These are phyloP conservation scores for Acromyrmex heyeri DNA, from an alignment of 1,140 invertebrate genomes.

Conservation along the genomic window DNA sequence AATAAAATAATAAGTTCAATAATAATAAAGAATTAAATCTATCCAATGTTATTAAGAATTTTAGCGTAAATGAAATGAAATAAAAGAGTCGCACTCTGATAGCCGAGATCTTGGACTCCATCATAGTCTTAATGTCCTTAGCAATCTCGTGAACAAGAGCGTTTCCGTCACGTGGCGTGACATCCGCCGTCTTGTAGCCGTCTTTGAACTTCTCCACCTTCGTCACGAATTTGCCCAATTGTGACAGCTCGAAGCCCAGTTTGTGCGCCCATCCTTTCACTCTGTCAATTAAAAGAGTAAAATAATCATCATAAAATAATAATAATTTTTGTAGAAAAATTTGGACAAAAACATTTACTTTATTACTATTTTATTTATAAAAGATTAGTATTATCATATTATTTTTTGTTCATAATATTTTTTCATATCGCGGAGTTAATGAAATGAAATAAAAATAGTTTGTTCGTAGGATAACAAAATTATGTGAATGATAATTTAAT, in stretches of 20 bases:
- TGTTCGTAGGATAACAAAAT: neutral
- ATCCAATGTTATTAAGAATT: neutral
- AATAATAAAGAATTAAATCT: neutral
- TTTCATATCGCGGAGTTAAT: neutral
- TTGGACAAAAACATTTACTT: neutral
- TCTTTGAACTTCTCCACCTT: slow-evolving; percentile 91
- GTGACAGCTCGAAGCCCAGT: slow-evolving; percentile 90
- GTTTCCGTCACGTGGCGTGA: slow-evolving; percentile 90
- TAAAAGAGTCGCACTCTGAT: slow-evolving; percentile 88
- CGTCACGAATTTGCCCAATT: slow-evolving; percentile 91
- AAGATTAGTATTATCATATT: neutral
- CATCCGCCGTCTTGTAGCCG: slow-evolving; percentile 91
- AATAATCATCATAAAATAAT: neutral
- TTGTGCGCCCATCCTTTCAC: slow-evolving; percentile 91
- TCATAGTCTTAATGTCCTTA: slow-evolving; percentile 93
- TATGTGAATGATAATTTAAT: neutral
- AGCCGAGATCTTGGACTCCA: slow-evolving; percentile 94
- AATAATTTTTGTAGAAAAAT: neutral
- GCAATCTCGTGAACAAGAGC: slow-evolving; percentile 92
- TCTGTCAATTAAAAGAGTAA: slow-evolving; percentile 81
- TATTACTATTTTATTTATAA: slow-evolving; percentile 11
- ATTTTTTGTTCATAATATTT: neutral
- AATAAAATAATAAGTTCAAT: neutral
- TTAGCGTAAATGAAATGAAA: neutral
- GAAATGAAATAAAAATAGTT: neutral